Evolutionary conservation across 2,888 invertebrate genomes (phyloP).

Genomic region (Drosophila setosimentum): DNA sequence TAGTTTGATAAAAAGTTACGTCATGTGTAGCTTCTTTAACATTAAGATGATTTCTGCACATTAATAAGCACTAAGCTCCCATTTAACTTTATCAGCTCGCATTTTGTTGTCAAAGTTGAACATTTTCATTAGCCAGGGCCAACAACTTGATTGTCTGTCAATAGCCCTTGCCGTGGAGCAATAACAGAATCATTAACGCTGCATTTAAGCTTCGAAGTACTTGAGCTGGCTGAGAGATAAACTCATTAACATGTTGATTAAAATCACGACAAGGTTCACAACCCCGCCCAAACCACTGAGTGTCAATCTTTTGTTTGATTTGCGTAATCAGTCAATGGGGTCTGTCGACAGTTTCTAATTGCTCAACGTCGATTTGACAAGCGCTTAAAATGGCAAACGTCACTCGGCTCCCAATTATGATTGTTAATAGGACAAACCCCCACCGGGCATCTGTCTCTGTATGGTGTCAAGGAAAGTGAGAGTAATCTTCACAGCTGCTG

Average conservation of each 20-base stretch:
- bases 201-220: conserved; percentile 45
- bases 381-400: conserved; percentile 57
- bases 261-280: conserved; percentile 56
- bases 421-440: conserved; percentile 44
- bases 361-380: conserved; percentile 71
- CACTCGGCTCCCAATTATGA: conserved; percentile 65
- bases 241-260: conserved; percentile 73
- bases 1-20: not conserved
- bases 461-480: conserved; percentile 48
- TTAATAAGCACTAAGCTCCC: not conserved
- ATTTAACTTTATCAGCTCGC: not conserved
- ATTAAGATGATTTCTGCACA: not conserved
- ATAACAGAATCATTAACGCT: conserved; percentile 49
- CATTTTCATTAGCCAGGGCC: conserved; percentile 34
- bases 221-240: conserved; percentile 53
- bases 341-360: conserved; percentile 61
- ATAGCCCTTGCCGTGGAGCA: conserved; percentile 41
- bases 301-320: conserved; percentile 70
- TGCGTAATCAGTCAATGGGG: conserved; percentile 68
- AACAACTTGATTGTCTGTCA: conserved; percentile 31
- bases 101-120: conserved; percentile 7
- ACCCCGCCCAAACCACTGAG: conserved; percentile 2
- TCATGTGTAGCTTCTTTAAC: not conserved
- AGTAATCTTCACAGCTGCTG: conserved; percentile 49
- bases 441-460: not conserved